Base-by-base conservation (phyloP, 1,140 invertebrate species). In the Cyrtorhinus lividipennis region DNA sequence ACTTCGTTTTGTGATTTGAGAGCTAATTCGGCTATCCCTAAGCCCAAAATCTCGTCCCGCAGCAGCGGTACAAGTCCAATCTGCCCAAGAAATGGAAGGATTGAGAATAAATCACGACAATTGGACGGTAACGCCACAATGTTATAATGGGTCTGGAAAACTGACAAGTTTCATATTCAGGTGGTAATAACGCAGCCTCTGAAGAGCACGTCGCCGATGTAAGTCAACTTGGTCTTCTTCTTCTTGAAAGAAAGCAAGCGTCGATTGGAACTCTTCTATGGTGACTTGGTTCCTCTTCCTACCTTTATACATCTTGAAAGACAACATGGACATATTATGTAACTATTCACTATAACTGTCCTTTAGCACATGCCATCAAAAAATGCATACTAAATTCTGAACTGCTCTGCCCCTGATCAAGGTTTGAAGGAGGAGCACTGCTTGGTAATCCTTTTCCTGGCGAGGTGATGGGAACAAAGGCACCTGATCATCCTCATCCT, bases 401-500 rank as follows among this genome's bases (percentile, higher is more conserved):
- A 59, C 24, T 2, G 58, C 58, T 26, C 58, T 13, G n/a, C 58
- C 58, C 38, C 27, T 59, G n/a, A 59, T 59, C n/a, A 59, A 26
- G 1, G 24, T 25, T 59, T 59, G 58, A 12, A 59, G n/a, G n/a
- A 59, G n/a, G 8, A 59, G 15, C n/a, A 30, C 58, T 30, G 58
- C 58, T 59, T 59, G 58, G 23, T 59, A 59, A 59, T 27, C 27
- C 27, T 59, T 59, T 59, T 59, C 58, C 22, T 53, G 48, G 48
- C 20, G 48, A 53, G 48, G 48, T 5, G 48, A 53, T 20, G 20
- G 20, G 48, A 53, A 53, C 10, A 53, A 15, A 38, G 30, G 30
- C 5, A 38, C 15, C 15, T 5, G 15, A 15, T 38, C 15, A 15
- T 5, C 30, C 30, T 8, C 30, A 8, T 38, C 30, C 30, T 5